A percentile compares a stretch with the other conserved stretches of the same genome.
phyloP scores from a whole-genome alignment of 2,888 invertebrate genomes.

The Polylopha cassiicola region DNA sequence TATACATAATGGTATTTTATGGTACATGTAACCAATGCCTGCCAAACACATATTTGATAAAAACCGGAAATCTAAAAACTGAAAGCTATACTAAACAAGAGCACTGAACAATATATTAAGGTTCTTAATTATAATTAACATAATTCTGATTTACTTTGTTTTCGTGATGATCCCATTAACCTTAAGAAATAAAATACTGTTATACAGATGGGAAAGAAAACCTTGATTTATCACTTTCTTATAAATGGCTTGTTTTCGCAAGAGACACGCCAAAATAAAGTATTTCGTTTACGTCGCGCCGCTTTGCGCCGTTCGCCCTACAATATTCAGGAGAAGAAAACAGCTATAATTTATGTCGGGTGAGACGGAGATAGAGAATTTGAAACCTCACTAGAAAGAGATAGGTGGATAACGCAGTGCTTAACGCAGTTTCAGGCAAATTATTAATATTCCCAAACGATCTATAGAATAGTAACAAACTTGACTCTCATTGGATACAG shows the following conservation, averaged over 20 bases:
- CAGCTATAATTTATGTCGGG: conserved; percentile 58
- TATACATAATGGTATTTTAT: too few species aligned
- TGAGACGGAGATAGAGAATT: conserved; percentile 28
- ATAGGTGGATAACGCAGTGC: conserved; percentile 27
- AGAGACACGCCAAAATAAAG: conserved; percentile 56
- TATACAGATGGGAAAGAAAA: conserved; percentile 30
- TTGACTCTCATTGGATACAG: conserved; percentile 11
- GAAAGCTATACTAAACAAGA: too few species aligned
- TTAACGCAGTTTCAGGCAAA: conserved; percentile 40
- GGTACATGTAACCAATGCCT: too few species aligned
- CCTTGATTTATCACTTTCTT: conserved; percentile 54
- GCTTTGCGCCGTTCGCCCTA: conserved; percentile 41
- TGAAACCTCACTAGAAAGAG: conserved; percentile 19
- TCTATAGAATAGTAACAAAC: conserved; percentile 26
- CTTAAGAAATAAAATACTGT: conserved; percentile 24
- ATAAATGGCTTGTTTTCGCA: conserved; percentile 65
- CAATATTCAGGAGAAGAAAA: conserved; percentile 59
- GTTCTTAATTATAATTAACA: too few species aligned
- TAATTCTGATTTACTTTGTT: conserved; percentile 17
- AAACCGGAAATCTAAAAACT: too few species aligned
- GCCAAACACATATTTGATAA: too few species aligned
- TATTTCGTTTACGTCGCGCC: conserved; percentile 56
- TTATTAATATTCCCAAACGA: conserved; percentile 37
- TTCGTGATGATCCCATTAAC: conserved; percentile 12
- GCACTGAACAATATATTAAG: too few species aligned